Evolutionary conservation across 2,797 vertebrate genomes (phyloP), one percentile per base, ranked within the genome.

Genomic region (Molossus alvarezi): DNA sequence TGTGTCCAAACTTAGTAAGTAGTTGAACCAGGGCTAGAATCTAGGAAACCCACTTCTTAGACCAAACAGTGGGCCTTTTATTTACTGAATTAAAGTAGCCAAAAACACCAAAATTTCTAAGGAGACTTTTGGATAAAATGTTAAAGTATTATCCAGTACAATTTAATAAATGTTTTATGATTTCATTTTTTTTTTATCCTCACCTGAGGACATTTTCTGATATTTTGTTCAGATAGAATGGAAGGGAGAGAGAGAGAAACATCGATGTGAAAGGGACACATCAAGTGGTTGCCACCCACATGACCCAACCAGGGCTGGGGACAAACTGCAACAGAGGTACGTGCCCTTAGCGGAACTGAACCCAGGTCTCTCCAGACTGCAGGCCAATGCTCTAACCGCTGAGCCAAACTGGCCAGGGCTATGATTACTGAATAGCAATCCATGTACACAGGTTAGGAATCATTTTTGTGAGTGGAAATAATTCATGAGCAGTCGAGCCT

Each of bases 1-100:
- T 65, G 67, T 91, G 53, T 41, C 75, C 65, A 94, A 86, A 93
- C 4, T 83, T 53, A 48, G 41, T 48, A 89, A 86, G 58, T 64
- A 84, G 57, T 29, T 85, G 15, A 79, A 60, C 84, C 25, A 77
- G 37, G 72, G 41, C 4, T 77, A 86, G 69, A 83, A 92, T 87
- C 48, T n/a, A 88, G 65, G 37, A 92, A 83, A 90, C 9, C 14
- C 12, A 20, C 27, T 85, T 88, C 53, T 85, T 48, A 67, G 79
- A 92, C 15, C 7, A 48, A 77, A 51, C 29, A 64, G 5, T 76
- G 60, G 41, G 18, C 9, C 15, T 92, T 33, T 64, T 82, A 33
- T 23, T 69, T 69, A 23, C 60, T 79, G 57, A 73, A 51, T 84
- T 82, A 77, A 92, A 89, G 45, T 11, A 88, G 69, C 33, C 55